Conservation (phyloP, 2,797 vertebrate species). For the Atherinosoma microstoma region DNA sequence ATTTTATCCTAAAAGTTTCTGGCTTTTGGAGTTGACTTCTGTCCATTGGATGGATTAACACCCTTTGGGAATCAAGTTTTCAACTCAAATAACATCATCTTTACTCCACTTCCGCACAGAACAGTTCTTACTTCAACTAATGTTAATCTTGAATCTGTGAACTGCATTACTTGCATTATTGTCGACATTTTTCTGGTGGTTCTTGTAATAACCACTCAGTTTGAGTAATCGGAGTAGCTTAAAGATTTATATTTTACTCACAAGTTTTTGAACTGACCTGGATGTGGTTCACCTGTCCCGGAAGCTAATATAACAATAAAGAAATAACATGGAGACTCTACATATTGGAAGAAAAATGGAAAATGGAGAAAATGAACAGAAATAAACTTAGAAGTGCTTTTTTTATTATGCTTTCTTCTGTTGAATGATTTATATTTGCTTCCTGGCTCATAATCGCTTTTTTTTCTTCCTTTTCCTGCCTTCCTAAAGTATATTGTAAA, state of each 20-base stretch:
- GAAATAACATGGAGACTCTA: constrained; percentile 3
- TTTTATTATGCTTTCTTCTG: background rate
- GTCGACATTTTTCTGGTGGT: too few relatives aligned
- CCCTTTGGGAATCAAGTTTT: background rate
- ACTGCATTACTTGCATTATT: too few relatives aligned
- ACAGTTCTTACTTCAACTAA: background rate
- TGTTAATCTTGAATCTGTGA: too few relatives aligned
- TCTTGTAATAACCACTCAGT: too few relatives aligned
- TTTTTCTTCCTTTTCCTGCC: constrained; percentile 16
- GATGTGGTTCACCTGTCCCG: too few relatives aligned
- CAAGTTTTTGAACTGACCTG: too few relatives aligned
- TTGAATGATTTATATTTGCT: constrained; percentile 11
- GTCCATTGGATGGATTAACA: background rate
- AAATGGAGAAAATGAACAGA: background rate
- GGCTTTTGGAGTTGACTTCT: background rate
- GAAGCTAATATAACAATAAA: too few relatives aligned
- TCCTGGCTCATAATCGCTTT: constrained; percentile 29
- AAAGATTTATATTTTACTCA: too few relatives aligned
- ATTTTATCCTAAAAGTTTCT: background rate
- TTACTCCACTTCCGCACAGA: background rate
- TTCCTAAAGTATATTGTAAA: constrained; percentile 24
- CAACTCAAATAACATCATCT: background rate
- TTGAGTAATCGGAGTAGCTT: too few relatives aligned
- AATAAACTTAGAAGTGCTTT: constrained; percentile 25
- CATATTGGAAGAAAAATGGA: constrained; percentile 11